phyloP scores from a whole-genome alignment of 2,888 invertebrate species.

The Lycocerus yunnanus region DNA sequence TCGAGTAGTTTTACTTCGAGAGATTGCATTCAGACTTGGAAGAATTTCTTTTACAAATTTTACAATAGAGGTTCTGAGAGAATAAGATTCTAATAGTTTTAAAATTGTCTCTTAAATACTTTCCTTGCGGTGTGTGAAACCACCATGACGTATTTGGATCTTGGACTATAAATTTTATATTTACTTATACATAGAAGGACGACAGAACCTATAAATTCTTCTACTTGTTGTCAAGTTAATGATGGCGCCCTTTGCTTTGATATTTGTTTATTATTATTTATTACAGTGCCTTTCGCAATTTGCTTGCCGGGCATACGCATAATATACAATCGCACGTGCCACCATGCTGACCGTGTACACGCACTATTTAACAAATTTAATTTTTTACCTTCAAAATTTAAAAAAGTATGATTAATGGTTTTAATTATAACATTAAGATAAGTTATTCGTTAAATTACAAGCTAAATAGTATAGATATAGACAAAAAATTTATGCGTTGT shows the following conservation, averaged over 20 bases:
- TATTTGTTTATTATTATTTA: background rate
- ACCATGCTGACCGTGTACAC: background rate
- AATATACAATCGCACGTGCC: background rate
- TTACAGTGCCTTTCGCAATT: background rate
- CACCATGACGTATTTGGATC: slow-evolving; percentile 4
- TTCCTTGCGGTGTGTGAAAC: slow-evolving; percentile 1
- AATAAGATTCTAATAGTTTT: slow-evolving; percentile 9
- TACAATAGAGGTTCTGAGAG: slow-evolving; percentile 1
- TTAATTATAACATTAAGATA: background rate
- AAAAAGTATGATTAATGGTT: background rate
- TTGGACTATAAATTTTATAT: background rate
- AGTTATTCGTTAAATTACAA: background rate
- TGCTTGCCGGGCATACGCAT: background rate
- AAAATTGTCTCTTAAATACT: background rate
- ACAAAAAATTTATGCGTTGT: background rate
- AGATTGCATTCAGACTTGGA: background rate
- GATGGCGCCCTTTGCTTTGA: background rate
- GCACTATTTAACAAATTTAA: background rate
- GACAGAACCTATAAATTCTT: background rate
- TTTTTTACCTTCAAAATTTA: background rate
- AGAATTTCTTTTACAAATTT: slow-evolving; percentile 14
- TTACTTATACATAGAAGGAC: background rate
- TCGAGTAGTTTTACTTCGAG: slow-evolving; percentile 34
- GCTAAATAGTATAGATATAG: background rate
- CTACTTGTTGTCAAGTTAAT: background rate